Evolutionary conservation across 1,140 invertebrate genomes (phyloP), one percentile per base, ranked within the genome.

Genomic region (Drosophila tristis): DNA sequence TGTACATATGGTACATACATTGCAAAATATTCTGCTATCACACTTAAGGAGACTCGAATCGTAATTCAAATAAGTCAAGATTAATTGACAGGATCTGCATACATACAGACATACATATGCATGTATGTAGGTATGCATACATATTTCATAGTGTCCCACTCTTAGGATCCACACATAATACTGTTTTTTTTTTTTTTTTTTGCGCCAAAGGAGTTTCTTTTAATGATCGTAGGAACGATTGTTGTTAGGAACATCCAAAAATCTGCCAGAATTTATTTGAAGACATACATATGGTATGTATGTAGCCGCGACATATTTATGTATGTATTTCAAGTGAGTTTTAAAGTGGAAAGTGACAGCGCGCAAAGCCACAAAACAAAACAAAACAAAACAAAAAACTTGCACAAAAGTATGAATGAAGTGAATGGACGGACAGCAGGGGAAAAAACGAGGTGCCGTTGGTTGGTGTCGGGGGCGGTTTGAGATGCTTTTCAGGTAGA

Each of bases 401-500:
- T 39, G 5, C 9, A 63, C 58, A 63, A 63, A 62, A 53, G 50
- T 63, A 73, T 62, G 71, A 62, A 74, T 73, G 70, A 45, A 64
- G 60, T 74, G 60, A 65, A 65, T 56, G 70, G 60, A 25, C 25
- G 53, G 53, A 23, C 42, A 44, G 51, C 35, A 25, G 49, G 5
- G 4, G 23, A 31, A 29, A 50, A 50, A 26, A 26, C 20, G 20
- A 26, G 26, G 26, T 29, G 26, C 7, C 57, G 26, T 8, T 25
- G 35, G 20, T 20, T 5, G 35, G 35, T 39, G 35, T 39, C 35
- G 35, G 2, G 39, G 31, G 43, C 57, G 9, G 26, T 49, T 43
- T 23, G 47, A 23, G 63, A 44, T 78, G 63, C 63, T 66, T 64
- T 74, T 16, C 64, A 82, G 59, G 63, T 80, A 84, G 80, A 84